A percentile compares a stretch with the other conserved stretches of the same genome.
phyloP scores from a whole-genome alignment of 1,140 invertebrate genomes.

The Trypoxylus dichotomus region DNA sequence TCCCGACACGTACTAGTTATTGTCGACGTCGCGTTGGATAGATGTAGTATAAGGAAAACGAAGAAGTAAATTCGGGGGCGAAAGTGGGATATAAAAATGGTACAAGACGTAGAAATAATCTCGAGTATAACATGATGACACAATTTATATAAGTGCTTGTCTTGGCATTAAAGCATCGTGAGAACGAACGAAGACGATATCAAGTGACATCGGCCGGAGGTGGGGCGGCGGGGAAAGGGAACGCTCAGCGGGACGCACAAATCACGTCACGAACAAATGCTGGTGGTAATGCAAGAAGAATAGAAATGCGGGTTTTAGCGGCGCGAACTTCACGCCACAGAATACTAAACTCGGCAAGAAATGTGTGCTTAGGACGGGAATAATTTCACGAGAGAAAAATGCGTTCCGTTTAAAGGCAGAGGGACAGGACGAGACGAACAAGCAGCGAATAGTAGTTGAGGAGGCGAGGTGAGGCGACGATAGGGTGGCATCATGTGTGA shows the following conservation, averaged over 20 bases:
- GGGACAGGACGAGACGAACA: constrained; percentile 31
- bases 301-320: constrained; percentile 50
- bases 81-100: constrained; percentile 29
- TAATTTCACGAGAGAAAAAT: constrained; percentile 48
- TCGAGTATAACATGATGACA: constrained; percentile 46
- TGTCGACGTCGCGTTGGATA: neutral
- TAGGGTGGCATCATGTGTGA: neutral
- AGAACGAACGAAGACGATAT: constrained; percentile 43
- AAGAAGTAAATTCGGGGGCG: constrained; percentile 16
- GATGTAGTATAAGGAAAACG: constrained; percentile 22
- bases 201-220: constrained; percentile 42
- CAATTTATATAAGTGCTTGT: constrained; percentile 48
- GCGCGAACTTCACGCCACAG: constrained; percentile 45
- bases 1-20: constrained; percentile 10
- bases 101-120: constrained; percentile 40
- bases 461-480: neutral
- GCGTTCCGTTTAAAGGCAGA: constrained; percentile 41
- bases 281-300: constrained; percentile 49
- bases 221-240: constrained; percentile 31
- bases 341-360: constrained; percentile 51
- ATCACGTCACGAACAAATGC: constrained; percentile 54
- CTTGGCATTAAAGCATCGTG: constrained; percentile 43
- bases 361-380: constrained; percentile 51
- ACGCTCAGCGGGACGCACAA: constrained; percentile 44
- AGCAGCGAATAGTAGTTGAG: neutral